phyloP scores from a whole-genome alignment of 1,140 invertebrate genomes.

The Zaprionus africanus region DNA sequence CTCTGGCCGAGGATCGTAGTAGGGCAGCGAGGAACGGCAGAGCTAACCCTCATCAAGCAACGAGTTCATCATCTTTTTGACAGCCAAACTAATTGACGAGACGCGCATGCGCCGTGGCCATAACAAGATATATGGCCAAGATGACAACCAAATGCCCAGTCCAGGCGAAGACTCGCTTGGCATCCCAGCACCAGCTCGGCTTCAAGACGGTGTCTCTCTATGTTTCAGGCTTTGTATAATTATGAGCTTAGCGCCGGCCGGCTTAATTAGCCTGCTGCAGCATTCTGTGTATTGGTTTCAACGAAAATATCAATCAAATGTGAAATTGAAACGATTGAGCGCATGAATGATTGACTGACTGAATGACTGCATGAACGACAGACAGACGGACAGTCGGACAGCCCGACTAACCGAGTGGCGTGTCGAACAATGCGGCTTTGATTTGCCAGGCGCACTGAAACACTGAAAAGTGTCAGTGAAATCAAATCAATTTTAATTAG shows the following conservation, averaged over 20 bases:
- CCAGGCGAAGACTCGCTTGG: slow-evolving; percentile 12
- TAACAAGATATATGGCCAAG: slow-evolving; percentile 79
- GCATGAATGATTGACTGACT: slow-evolving; percentile 56
- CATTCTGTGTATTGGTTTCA: slow-evolving; percentile 73
- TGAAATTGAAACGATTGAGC: slow-evolving; percentile 81
- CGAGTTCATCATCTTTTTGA: slow-evolving; percentile 84
- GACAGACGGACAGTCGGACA: slow-evolving; percentile 40
- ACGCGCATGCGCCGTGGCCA: slow-evolving; percentile 76
- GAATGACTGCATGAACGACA: slow-evolving; percentile 29
- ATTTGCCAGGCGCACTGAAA: slow-evolving; percentile 48
- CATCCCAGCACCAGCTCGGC: slow-evolving; percentile 4
- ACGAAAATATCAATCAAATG: slow-evolving; percentile 82
- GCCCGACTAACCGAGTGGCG: slow-evolving; percentile 53
- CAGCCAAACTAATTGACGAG: slow-evolving; percentile 84
- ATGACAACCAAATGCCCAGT: slow-evolving; percentile 65
- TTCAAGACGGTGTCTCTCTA: slow-evolving; percentile 8
- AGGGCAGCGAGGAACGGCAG: slow-evolving; percentile 19
- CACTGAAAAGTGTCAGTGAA: slow-evolving; percentile 77
- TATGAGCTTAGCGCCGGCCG: slow-evolving; percentile 82
- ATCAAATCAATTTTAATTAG: slow-evolving; percentile 83
- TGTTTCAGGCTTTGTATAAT: slow-evolving; percentile 65
- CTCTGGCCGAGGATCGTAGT: slow-evolving; percentile 18
- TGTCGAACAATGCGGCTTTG: slow-evolving; percentile 80
- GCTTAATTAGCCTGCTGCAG: slow-evolving; percentile 73
- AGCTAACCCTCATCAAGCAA: slow-evolving; percentile 82